Conservation (phyloP, 2,113 vertebrate genomes). For the Mastomys natalensis region DNA sequence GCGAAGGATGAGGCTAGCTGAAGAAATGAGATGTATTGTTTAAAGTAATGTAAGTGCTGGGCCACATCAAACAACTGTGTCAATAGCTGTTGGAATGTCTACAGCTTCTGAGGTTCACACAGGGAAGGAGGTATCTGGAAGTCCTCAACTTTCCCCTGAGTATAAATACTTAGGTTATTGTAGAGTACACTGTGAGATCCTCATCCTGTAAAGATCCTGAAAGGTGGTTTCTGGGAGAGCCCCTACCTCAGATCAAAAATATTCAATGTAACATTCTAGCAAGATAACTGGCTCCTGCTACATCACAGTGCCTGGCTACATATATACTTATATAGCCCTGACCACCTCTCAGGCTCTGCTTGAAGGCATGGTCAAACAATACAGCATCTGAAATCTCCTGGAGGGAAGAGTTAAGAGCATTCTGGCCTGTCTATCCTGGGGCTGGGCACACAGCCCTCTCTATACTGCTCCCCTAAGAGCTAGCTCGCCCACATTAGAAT, state of each 20-base stretch:
- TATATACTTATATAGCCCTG: fast-evolving
- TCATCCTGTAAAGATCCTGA: not conserved
- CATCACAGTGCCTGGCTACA: fast-evolving
- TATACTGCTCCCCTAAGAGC: not conserved
- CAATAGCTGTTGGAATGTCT: not conserved
- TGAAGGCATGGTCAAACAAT: not conserved
- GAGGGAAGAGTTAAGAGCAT: not conserved
- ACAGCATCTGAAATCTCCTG: not conserved
- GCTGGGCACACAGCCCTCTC: not conserved
- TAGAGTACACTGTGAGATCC: not conserved
- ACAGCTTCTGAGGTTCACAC: not conserved
- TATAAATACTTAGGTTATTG: not conserved
- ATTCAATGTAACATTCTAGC: not conserved
- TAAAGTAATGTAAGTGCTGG: not conserved
- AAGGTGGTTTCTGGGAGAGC: not conserved
- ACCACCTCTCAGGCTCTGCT: too few species aligned
- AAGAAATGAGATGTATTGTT: not conserved
- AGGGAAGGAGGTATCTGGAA: too few species aligned
- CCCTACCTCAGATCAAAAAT: not conserved
- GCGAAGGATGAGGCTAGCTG: not conserved
- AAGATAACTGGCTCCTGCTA: not conserved
- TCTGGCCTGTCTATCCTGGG: not conserved
- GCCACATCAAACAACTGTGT: not conserved
- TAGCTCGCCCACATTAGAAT: not conserved
- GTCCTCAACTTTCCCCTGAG: not conserved